Percentiles rank a stretch among this genome's conserved stretches.
Evolutionary conservation across 2,113 vertebrate species (phyloP).

Genomic region (Erpornis zantholeuca): DNA sequence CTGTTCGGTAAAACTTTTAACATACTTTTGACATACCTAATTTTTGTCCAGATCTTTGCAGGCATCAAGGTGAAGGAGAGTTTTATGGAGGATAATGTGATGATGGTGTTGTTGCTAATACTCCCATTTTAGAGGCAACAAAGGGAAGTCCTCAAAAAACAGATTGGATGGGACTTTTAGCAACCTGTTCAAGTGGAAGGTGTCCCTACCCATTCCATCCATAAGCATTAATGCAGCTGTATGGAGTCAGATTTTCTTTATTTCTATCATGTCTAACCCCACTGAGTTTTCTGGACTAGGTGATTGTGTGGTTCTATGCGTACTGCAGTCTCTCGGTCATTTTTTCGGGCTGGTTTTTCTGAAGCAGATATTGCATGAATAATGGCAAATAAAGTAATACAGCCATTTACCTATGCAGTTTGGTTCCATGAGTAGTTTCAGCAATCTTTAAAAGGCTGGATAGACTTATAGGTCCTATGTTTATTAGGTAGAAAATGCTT

Average conservation of each 20-base stretch:
- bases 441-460: neutral
- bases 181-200: neutral
- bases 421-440: neutral
- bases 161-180: neutral
- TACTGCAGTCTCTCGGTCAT: neutral
- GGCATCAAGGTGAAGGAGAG: neutral
- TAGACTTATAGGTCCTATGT: neutral
- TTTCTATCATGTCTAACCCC: rapidly evolving
- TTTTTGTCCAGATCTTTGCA: neutral
- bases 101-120: neutral
- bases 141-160: neutral
- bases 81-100: neutral
- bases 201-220: neutral
- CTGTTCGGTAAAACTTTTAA: neutral
- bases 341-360: neutral
- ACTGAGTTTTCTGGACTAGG: neutral
- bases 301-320: neutral
- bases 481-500: slow-evolving; percentile 5
- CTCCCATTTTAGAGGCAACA: neutral
- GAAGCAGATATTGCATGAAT: neutral
- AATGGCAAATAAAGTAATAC: neutral
- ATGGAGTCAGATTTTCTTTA: neutral
- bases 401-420: neutral
- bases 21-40: neutral
- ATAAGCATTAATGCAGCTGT: neutral